These are phyloP conservation scores for Sebastes kiyomatsui DNA, from an alignment of 2,797 vertebrate species.

Conservation along the genomic window DNA sequence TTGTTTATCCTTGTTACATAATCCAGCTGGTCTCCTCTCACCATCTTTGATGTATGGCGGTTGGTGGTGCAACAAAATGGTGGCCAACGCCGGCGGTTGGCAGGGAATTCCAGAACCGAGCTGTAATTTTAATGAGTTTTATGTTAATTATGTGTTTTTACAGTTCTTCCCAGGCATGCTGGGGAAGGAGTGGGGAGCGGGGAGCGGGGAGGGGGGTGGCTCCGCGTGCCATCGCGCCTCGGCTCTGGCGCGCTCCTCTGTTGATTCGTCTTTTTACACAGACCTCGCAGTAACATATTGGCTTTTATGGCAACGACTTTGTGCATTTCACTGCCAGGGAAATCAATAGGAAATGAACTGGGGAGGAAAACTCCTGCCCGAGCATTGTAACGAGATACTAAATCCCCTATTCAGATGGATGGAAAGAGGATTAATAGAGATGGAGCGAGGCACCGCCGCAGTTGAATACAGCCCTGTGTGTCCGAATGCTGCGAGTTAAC, in stretches of 20 bases:
- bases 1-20: conserved; percentile 68
- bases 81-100: conserved; percentile 42
- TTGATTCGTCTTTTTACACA: conserved; percentile 26
- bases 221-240: conserved; percentile 10
- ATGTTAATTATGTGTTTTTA: conserved; percentile 70
- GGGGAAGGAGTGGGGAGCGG: not conserved
- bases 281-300: conserved; percentile 40
- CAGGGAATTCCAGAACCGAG: conserved; percentile 29
- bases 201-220: not conserved
- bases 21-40: conserved; percentile 51
- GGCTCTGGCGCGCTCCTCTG: conserved; percentile 19
- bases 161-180: conserved; percentile 43
- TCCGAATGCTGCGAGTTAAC: conserved; percentile 20
- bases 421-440: conserved; percentile 50
- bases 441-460: not conserved
- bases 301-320: conserved; percentile 58
- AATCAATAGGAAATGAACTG: conserved; percentile 62
- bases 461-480: not conserved
- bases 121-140: conserved; percentile 72
- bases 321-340: conserved; percentile 41
- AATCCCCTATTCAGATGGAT: conserved; percentile 52
- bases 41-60: conserved; percentile 65
- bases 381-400: conserved; percentile 56
- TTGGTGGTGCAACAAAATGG: conserved; percentile 61
- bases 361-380: conserved; percentile 33